Conservation (phyloP, 2,888 invertebrate species). For the Melanargia galathea region DNA sequence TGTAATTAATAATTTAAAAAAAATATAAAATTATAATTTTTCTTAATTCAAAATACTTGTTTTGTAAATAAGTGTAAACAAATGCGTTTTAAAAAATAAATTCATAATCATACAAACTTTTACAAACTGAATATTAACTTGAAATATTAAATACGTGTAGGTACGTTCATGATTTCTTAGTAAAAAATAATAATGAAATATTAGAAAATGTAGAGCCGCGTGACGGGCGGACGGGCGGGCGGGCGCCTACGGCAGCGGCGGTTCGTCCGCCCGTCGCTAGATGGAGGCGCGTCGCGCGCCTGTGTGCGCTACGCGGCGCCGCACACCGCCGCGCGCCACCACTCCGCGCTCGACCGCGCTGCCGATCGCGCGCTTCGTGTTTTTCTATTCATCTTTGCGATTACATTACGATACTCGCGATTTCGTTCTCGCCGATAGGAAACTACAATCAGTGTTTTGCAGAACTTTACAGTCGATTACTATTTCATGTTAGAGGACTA, state of each 20-base stretch:
- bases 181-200: slow-evolving; percentile 9
- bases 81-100: no score
- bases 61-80: no score
- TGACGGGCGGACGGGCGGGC: slow-evolving; percentile 47
- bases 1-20: not conserved
- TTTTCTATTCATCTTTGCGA: slow-evolving; percentile 51
- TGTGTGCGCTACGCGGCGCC: slow-evolving; percentile 65
- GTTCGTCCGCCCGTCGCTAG: slow-evolving; percentile 70
- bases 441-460: slow-evolving; percentile 40
- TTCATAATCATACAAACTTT: no score
- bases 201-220: slow-evolving; percentile 42
- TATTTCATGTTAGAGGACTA: slow-evolving; percentile 19
- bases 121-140: no score
- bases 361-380: slow-evolving; percentile 74
- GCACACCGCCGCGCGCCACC: slow-evolving; percentile 66
- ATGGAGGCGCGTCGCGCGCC: slow-evolving; percentile 66
- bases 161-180: not conserved
- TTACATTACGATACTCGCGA: slow-evolving; percentile 67
- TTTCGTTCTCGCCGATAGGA: slow-evolving; percentile 53
- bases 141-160: no score
- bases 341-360: slow-evolving; percentile 81
- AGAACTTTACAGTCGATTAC: slow-evolving; percentile 32
- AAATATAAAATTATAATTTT: not conserved
- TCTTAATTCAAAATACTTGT: no score
- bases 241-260: slow-evolving; percentile 46